These are phyloP conservation scores for Hypena proboscidalis DNA, from an alignment of 2,888 invertebrate genomes.

Conservation along the genomic window DNA sequence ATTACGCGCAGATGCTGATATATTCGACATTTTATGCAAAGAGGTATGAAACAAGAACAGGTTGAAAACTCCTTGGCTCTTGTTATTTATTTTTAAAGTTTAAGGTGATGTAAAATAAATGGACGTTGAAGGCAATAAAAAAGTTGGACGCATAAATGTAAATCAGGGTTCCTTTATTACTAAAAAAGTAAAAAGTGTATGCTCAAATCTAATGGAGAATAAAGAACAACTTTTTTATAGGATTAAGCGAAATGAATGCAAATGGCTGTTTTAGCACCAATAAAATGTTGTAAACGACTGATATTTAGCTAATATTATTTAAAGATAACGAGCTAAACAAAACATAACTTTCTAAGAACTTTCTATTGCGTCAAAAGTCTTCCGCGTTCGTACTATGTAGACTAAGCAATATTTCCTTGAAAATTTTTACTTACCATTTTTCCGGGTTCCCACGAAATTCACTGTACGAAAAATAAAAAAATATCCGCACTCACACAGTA, in stretches of 20 bases:
- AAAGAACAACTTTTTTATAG: slow-evolving; percentile 4
- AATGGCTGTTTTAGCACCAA: slow-evolving; percentile 5
- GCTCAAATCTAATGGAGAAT: background rate
- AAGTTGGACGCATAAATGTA: slow-evolving; percentile 15
- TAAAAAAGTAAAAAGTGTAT: slow-evolving; percentile 13
- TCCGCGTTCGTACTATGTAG: background rate
- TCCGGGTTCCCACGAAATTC: slow-evolving; percentile 49
- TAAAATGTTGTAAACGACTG: background rate
- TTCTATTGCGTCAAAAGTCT: slow-evolving; percentile 25
- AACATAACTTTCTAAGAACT: slow-evolving; percentile 39
- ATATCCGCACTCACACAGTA: slow-evolving; percentile 44
- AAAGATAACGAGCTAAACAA: background rate
- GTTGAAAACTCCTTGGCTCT: slow-evolving; percentile 26
- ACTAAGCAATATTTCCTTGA: background rate
- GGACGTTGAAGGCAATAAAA: slow-evolving; percentile 15
- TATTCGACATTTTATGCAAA: slow-evolving; percentile 28
- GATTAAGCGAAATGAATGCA: slow-evolving; percentile 4
- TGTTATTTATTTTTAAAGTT: slow-evolving; percentile 32
- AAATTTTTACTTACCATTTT: slow-evolving; percentile 70
- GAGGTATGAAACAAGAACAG: slow-evolving; percentile 26
- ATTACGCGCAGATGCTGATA: slow-evolving; percentile 18
- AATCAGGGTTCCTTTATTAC: slow-evolving; percentile 11
- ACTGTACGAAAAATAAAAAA: slow-evolving; percentile 50
- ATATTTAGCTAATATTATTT: slow-evolving; percentile 1
- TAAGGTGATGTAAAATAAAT: slow-evolving; percentile 33